Base-by-base conservation (phyloP, 2,797 vertebrate species). In the Graptemys geographica region DNA sequence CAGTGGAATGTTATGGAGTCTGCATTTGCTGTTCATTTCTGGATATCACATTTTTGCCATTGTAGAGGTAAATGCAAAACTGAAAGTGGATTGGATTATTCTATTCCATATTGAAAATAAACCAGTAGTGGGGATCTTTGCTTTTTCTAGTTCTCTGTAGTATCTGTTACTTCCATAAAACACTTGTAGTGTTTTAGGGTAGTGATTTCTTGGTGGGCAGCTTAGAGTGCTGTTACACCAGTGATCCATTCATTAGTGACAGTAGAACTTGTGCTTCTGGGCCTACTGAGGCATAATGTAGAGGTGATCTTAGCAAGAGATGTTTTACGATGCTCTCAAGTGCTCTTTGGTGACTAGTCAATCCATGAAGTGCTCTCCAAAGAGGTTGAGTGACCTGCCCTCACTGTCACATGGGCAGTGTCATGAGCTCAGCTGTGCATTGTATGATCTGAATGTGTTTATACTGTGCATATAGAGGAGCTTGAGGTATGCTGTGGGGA, bases 341-440 rank as follows among this genome's bases (percentile, higher is more conserved):
- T 72, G 53, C 37, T 18, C 59, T 15, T 16, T 27, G 19, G 6
- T 31, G 23, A 78, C 90, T 69, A 11, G 9, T 69, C 19, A 21
- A 1, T 18, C 19, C 28, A 7, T 8, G 41, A 86, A 52, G 80
- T 1, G 1, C 80, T 90, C 2, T n/a, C 59, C 0, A 2, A 57
- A 65, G 47, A 37, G 6, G 11, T 9, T 27, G 72, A 81, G 62
- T 65, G 21, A 47, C 33, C 33, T 88, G 19, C 2, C 8, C 11
- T 79, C 8, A 2, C 16, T 79, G 76, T 47, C 2, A 65, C 33
- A 55, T 83, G 25, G 47, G 5, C 3, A 13, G 49, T 56, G 53
- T 53, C 80, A 31, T 33, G 31, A 28, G 37, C 56, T 62, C 28
- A 0, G 0, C 57, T 0, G 0, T 83, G 78, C 23, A 1, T 53